Base-by-base conservation (phyloP, 2,888 invertebrate genomes). In the Drosophila peninsularis region DNA sequence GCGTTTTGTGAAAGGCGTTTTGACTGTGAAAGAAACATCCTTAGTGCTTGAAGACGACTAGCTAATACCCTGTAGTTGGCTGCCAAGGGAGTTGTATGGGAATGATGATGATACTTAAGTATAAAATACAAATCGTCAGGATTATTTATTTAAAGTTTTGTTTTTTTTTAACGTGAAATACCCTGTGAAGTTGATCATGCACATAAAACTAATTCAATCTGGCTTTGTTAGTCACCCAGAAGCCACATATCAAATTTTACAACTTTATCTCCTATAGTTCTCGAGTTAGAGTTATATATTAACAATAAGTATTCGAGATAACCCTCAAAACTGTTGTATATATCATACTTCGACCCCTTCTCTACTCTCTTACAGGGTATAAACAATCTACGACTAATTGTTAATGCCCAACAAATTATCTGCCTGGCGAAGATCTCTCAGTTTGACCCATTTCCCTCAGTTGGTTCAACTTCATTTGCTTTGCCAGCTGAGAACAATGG, bases 371-470 rank as follows among this genome's bases (percentile, higher is more conserved):
- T 21, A 24, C n/a, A 24, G 32, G n/a, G 39, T 34, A 56, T 53
- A 11, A 30, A 53, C 49, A 56, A 64, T 56, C 54, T 61, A 30
- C 41, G 60, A 39, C 42, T 57, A 80, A 68, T 80, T 79, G 72
- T 62, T 54, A 62, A 58, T 60, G 55, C 30, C 47, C 56, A 32
- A 14, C 41, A 47, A 36, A 41, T 50, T 37, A 61, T 78, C 66
- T 21, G 14, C 21, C 24, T 54, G 13, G 49, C 11, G 9, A 21
- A 58, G 56, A 77, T 77, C 73, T 67, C n/a, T 11, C 9, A 14
- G 9, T 64, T 58, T 76, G 83, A 68, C 83, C 86, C 70, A 86
- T 82, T 80, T 85, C 30, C 9, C 24, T 36, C 14, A 39, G 27
- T 36, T 56, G 32, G 30, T 52, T n/a, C 37, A 36, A 54, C 27